A percentile compares a stretch with the other conserved stretches of the same genome.
Conservation (phyloP, 2,113 vertebrate genomes). For the Petrocephalus zakoni region DNA sequence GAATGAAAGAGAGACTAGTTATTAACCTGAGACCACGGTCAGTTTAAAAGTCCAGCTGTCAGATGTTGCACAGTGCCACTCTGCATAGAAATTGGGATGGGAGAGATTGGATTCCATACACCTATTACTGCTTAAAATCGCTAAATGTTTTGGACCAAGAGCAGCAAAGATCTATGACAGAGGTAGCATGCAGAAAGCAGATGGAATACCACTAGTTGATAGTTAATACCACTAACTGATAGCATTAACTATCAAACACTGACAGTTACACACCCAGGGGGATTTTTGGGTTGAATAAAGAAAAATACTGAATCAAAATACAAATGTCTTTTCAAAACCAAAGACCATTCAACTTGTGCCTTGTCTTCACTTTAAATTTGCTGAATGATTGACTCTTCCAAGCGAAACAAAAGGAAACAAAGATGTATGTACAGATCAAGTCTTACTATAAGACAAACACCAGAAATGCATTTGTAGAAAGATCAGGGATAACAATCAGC, state of each 20-base stretch:
- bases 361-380: constrained; percentile 44
- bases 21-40: constrained; percentile 2
- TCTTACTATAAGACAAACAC: constrained; percentile 81
- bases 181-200: constrained; percentile 5
- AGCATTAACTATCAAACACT: neutral
- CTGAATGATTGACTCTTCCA: constrained; percentile 57
- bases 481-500: constrained; percentile 67
- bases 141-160: neutral
- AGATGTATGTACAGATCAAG: constrained; percentile 66
- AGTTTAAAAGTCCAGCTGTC: neutral
- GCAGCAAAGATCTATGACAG: neutral
- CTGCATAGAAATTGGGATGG: neutral
- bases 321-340: constrained; percentile 48
- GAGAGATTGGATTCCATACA: neutral
- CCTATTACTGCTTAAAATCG: neutral
- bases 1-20: neutral
- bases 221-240: too few relatives aligned
- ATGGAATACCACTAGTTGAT: neutral
- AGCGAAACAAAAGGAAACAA: constrained; percentile 57
- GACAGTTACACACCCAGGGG: constrained; percentile 23
- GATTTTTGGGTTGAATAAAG: constrained; percentile 21
- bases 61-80: neutral
- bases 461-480: constrained; percentile 58
- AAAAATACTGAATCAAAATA: constrained; percentile 52
- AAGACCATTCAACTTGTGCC: constrained; percentile 47